Base-by-base conservation (phyloP, 2,888 invertebrate genomes). In the Protophormia terraenovae region DNA sequence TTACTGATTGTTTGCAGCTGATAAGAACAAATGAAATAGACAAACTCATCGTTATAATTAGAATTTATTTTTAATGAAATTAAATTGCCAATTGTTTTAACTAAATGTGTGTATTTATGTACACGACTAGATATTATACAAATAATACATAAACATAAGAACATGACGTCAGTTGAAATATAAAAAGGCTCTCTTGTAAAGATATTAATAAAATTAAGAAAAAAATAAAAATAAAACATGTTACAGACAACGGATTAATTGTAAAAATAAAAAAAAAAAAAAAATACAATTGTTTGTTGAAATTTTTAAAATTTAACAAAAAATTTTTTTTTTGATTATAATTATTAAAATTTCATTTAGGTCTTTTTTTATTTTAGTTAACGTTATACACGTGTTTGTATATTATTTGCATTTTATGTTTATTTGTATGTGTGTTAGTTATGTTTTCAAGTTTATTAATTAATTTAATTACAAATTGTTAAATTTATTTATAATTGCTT, bases 11-110 rank as follows among this genome's bases (percentile, higher is more conserved):
- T 87, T 76, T 86, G 86, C 69, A 80, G 84, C 78, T 78, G 90
- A 91, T 91, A 89, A 86, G 50, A 80, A 83, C 75, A 83, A 77
- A 60, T 86, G 88, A 79, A 85, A 75, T 55, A 85, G 82, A 85
- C 82, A 85, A 85, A 84, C 90, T 89, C 89, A 89, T 89, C 88
- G 88, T 88, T 89, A 89, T 91, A 91, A 91, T 91, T 91, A 90
- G 91, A 90, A 90, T 91, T 89, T 87, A 87, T 88, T 87, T 80
- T 87, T 88, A 88, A 88, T 88, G 87, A 87, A 88, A 88, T 88
- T 88, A 91, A 91, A 91, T 89, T 90, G 90, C 89, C 77, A 80
- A 89, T 88, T 88, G 88, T 88, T 83, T 76, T 62, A 79, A 80
- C 35, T 60, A 35, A 72, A 47, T 66, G 55, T 66, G 35, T 55